These are phyloP conservation scores for Typhlichthys subterraneus DNA, from an alignment of 2,797 vertebrate genomes.

Conservation along the genomic window DNA sequence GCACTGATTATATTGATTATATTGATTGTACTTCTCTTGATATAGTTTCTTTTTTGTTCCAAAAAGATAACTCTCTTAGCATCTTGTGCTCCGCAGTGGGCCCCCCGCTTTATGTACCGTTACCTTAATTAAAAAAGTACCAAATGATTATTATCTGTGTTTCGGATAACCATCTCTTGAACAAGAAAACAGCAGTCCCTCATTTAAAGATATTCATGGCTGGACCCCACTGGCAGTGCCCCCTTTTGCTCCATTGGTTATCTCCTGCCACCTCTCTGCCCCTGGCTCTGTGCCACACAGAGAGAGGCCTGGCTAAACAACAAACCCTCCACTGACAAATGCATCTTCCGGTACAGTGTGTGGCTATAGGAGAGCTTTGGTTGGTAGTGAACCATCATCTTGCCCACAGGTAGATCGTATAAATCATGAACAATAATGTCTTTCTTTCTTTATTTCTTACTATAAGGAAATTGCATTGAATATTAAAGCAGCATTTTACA, in stretches of 20 bases:
- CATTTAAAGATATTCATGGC: conserved; percentile 45
- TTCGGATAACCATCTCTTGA: no score
- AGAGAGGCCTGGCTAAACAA: neutral
- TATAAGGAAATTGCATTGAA: neutral
- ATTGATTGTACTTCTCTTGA: no score
- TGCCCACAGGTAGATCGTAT: neutral
- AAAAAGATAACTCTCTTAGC: no score
- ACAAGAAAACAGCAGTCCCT: conserved; percentile 16
- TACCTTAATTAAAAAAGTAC: no score
- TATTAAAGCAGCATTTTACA: conserved; percentile 17
- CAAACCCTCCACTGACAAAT: conserved; percentile 8
- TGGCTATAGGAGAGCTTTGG: no score
- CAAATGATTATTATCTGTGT: no score
- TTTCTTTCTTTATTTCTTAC: neutral
- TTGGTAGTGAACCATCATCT: no score
- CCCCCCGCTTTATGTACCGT: no score
- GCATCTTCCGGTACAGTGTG: neutral
- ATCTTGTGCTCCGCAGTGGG: no score
- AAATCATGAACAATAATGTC: conserved; percentile 6
- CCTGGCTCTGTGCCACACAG: conserved; percentile 34
- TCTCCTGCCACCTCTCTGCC: conserved; percentile 67
- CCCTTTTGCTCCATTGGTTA: conserved; percentile 51
- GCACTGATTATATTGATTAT: no score
- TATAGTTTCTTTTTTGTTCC: no score
- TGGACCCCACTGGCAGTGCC: conserved; percentile 20